phyloP scores from a whole-genome alignment of 2,888 invertebrate species.

The Sturmia bella region DNA sequence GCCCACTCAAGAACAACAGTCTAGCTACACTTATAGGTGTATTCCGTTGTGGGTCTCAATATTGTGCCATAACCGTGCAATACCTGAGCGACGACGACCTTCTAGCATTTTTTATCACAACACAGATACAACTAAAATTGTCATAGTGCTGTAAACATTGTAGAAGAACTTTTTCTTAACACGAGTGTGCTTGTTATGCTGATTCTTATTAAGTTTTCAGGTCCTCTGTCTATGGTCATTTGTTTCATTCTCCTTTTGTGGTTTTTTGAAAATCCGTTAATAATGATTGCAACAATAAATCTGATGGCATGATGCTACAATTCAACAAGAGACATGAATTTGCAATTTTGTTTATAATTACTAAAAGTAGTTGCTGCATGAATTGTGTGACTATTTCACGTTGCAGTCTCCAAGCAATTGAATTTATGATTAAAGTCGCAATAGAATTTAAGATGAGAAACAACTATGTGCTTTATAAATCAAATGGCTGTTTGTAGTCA shows the following conservation, averaged over 20 bases:
- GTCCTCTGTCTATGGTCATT: background rate
- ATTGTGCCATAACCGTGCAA: too few species aligned
- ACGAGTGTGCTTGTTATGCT: too few species aligned
- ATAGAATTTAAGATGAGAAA: background rate
- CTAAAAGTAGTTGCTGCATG: background rate
- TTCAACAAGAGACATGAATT: constrained; percentile 53
- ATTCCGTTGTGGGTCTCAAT: too few species aligned
- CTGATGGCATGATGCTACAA: constrained; percentile 25
- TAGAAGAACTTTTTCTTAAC: too few species aligned
- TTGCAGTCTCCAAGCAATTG: background rate
- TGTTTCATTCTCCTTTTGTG: background rate
- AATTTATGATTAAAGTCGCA: constrained; percentile 16
- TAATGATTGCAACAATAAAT: background rate
- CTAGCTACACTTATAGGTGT: too few species aligned
- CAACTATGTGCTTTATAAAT: background rate
- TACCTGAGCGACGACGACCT: too few species aligned
- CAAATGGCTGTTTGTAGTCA: background rate
- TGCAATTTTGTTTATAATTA: constrained; percentile 38
- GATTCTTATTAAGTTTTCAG: too few species aligned
- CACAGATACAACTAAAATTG: too few species aligned
- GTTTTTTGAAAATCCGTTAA: constrained; percentile 3
- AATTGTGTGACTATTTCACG: background rate
- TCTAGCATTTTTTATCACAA: too few species aligned
- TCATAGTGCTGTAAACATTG: too few species aligned
- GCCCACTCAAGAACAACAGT: too few species aligned